Conservation (phyloP, 2,797 vertebrate genomes). For the Ibycter americanus region DNA sequence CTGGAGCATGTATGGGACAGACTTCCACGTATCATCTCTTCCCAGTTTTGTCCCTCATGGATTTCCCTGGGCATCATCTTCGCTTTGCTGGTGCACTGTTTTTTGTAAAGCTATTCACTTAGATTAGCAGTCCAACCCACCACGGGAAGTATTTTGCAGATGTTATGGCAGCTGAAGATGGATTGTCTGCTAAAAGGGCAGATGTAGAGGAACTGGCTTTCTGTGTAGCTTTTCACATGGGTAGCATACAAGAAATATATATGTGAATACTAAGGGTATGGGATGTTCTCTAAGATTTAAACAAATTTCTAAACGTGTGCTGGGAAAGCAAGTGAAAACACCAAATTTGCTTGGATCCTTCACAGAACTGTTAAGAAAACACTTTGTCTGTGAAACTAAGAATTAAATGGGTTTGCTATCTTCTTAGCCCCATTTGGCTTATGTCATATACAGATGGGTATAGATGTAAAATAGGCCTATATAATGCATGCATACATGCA, state of each 20-base stretch:
- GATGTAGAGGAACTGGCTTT: neutral
- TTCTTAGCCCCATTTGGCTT: neutral
- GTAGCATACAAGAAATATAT: neutral
- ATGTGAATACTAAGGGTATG: neutral
- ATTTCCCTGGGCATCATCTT: neutral
- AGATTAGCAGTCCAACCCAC: neutral
- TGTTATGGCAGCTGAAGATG: neutral
- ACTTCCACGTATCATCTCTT: neutral
- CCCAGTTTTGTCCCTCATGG: neutral
- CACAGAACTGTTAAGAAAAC: neutral
- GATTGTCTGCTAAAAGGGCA: neutral
- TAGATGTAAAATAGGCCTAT: neutral
- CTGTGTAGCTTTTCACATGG: neutral
- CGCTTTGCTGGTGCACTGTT: neutral
- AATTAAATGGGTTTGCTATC: neutral
- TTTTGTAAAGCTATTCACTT: neutral
- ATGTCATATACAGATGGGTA: neutral
- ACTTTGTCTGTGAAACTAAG: neutral
- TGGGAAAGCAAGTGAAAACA: neutral
- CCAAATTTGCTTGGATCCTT: neutral
- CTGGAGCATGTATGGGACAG: neutral
- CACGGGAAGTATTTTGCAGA: neutral
- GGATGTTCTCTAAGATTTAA: neutral
- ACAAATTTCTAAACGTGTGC: neutral
- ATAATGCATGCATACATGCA: slow-evolving; percentile 2